Percentiles rank a stretch among this genome's conserved stretches.
Evolutionary conservation across 2,888 invertebrate species (phyloP).

Genomic region (Drosophila cracens): DNA sequence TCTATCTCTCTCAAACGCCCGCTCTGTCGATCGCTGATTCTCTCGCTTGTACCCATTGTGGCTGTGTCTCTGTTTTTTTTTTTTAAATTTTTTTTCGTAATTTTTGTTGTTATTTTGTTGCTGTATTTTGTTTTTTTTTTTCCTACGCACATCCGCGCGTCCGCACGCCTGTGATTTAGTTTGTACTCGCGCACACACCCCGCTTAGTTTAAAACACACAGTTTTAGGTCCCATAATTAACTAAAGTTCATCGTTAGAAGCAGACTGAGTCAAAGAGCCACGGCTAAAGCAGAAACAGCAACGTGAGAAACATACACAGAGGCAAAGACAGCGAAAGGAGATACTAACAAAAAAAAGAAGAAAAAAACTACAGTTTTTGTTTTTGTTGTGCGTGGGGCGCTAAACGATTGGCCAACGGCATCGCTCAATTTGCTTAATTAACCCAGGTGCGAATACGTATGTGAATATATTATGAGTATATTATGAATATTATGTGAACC

Average conservation of each 20-base stretch:
- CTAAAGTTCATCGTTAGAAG: conserved; percentile 25
- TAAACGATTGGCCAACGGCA: conserved; percentile 59
- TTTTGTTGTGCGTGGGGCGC: conserved; percentile 52
- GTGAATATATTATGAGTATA: conserved; percentile 30
- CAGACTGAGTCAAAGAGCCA: neutral
- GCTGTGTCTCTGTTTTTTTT: conserved; percentile 52
- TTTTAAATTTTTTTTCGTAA: conserved; percentile 15
- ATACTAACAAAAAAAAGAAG: neutral
- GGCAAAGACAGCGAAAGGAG: conserved; percentile 1
- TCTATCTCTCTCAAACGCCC: conserved; percentile 11
- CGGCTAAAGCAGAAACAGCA: conserved; percentile 5
- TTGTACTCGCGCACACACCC: conserved; percentile 36
- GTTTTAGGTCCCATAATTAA: conserved; percentile 45
- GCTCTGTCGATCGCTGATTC: neutral
- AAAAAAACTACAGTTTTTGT: conserved; percentile 12
- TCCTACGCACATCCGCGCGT: conserved; percentile 49
- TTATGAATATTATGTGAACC: conserved; percentile 31
- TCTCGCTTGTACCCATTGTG: conserved; percentile 39
- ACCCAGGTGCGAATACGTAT: conserved; percentile 68
- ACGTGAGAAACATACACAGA: neutral
- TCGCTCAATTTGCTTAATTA: conserved; percentile 64
- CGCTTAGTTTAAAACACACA: conserved; percentile 33
- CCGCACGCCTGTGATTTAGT: conserved; percentile 59
- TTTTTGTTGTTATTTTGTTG: conserved; percentile 50
- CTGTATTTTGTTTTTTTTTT: conserved; percentile 30